Evolutionary conservation across 2,113 vertebrate species (phyloP), one percentile per base, ranked within the genome.

Genomic region (Equus quagga): DNA sequence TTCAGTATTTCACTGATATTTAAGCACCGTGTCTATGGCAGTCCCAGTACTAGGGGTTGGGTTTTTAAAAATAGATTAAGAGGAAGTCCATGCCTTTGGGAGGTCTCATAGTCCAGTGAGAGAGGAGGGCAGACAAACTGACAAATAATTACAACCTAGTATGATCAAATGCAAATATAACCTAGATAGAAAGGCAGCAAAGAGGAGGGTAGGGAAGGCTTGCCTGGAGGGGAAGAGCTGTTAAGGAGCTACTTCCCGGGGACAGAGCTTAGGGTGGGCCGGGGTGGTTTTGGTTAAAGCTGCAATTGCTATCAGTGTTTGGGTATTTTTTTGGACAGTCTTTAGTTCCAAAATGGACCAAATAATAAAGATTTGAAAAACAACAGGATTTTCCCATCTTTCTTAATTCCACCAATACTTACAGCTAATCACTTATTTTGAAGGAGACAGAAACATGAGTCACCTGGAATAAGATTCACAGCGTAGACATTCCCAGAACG

Each of bases 391-490:
- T 94, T 79, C 83, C 90, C 54, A 67, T 92, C 83, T 67, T 96
- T 94, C 89, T 89, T 96, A 95, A 96, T 94, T 91, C 56, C 64
- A 75, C 49, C 54, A 81, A 85, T 67, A 49, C 15, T 60, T 85
- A 69, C 28, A 95, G 65, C 31, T 95, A 92, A 97, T 75, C 44
- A n/a, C 62, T 94, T 97, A 70, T 80, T 97, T 97, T 96, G 89
- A 95, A 92, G 91, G 46, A 97, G 56, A 84, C 60, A 98, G 92
- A 93, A 97, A 94, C 73, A 96, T 87, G 87, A 98, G 89, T 97
- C 95, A 96, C 70, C 76, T 92, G 94, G 94, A 90, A 21, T 23
- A 64, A 86, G 17, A 65, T 21, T 31, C 67, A 60, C 65, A 69
- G 33, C 67, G 58, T 28, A 33, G 79, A 92, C 75, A 73, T 51